A percentile compares a stretch with the other conserved stretches of the same genome.
phyloP scores from a whole-genome alignment of 1,140 invertebrate species.

The Heliconius hermathena region DNA sequence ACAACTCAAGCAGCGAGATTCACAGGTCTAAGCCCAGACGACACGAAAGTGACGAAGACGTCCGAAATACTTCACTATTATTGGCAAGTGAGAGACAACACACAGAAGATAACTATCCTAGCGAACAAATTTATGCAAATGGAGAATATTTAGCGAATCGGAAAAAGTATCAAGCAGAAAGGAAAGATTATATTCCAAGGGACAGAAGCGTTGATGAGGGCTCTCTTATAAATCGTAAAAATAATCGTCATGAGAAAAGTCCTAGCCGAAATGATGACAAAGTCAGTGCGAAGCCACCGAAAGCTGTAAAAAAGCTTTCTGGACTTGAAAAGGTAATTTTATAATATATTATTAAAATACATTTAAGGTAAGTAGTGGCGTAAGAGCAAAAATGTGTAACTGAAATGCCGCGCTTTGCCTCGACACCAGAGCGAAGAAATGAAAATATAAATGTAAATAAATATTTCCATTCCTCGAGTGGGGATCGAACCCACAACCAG shows the following conservation, averaged over 20 bases:
- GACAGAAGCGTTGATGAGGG: slow-evolving; percentile 85
- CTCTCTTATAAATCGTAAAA: slow-evolving; percentile 83
- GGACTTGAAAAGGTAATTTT: slow-evolving; percentile 84
- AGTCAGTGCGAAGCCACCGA: slow-evolving; percentile 83
- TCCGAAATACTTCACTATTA: slow-evolving; percentile 84
- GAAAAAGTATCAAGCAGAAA: slow-evolving; percentile 67
- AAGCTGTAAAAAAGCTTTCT: slow-evolving; percentile 84
- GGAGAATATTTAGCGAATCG: slow-evolving; percentile 65
- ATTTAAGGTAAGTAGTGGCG: not conserved
- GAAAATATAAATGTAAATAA: no score
- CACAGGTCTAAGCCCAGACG: slow-evolving; percentile 67
- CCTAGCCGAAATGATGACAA: slow-evolving; percentile 73
- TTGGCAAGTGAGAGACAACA: slow-evolving; percentile 86
- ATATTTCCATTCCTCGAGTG: no score
- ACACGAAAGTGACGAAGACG: slow-evolving; percentile 84
- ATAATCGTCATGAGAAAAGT: slow-evolving; percentile 82
- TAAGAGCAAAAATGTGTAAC: no score
- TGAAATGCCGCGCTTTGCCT: no score
- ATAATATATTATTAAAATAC: not conserved
- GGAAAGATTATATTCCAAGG: slow-evolving; percentile 83
- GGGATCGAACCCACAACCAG: no score
- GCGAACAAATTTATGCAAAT: slow-evolving; percentile 75
- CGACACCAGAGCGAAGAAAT: no score
- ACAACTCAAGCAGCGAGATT: slow-evolving; percentile 85
- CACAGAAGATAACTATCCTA: slow-evolving; percentile 83